Conservation (phyloP, 2,888 invertebrate genomes). For the Leptopilina syphax region DNA sequence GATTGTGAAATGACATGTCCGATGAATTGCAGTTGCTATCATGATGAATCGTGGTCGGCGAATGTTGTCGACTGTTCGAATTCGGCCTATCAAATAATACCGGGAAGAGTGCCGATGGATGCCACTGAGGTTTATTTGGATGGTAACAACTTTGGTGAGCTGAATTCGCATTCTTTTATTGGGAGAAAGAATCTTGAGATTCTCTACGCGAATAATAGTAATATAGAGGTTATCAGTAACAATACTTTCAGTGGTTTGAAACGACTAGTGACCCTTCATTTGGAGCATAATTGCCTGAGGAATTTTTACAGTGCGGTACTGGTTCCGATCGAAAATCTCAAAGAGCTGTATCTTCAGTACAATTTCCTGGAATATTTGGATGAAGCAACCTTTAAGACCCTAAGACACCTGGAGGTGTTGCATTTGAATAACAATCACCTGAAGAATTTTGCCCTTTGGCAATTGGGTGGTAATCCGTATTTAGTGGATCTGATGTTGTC, state of each 20-base stretch:
- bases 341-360: constrained; percentile 91
- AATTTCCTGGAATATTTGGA: constrained; percentile 90
- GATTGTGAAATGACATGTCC: constrained; percentile 99
- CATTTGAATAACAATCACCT: constrained; percentile 91
- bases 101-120: constrained; percentile 94
- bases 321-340: constrained; percentile 87
- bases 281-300: constrained; percentile 91
- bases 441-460: constrained; percentile 91
- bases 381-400: constrained; percentile 89
- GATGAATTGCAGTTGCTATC: constrained; percentile 94
- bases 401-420: constrained; percentile 90
- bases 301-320: constrained; percentile 90
- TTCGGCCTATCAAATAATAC: constrained; percentile 89
- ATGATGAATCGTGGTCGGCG: constrained; percentile 94
- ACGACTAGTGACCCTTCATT: constrained; percentile 87
- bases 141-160: constrained; percentile 92
- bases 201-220: constrained; percentile 92
- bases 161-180: constrained; percentile 93
- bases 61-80: constrained; percentile 95
- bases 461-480: constrained; percentile 89
- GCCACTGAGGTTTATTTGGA: constrained; percentile 96
- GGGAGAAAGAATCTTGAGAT: constrained; percentile 93
- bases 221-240: constrained; percentile 90
- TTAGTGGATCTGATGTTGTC: constrained; percentile 91
- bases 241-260: constrained; percentile 93